Evolutionary conservation across 1,140 invertebrate genomes (phyloP).

Genomic region (Saccostrea glomerata): DNA sequence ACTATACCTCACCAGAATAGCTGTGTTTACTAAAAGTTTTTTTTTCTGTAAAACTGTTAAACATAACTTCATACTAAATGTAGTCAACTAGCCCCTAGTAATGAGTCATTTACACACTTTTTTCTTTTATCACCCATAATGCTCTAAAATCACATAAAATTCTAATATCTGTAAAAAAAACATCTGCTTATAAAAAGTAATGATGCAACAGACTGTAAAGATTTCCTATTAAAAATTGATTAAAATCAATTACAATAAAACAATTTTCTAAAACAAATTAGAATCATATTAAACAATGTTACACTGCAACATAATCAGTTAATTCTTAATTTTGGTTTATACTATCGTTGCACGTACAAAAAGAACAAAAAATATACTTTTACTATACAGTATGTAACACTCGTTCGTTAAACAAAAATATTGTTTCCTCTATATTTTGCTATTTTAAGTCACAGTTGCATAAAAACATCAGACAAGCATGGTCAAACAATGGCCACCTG

Average conservation of each 20-base stretch:
- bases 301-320: constrained; percentile 8
- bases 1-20: not conserved
- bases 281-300: not conserved
- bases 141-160: not conserved
- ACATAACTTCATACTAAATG: not conserved
- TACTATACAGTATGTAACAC: not conserved
- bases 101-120: not conserved
- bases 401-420: not conserved
- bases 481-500: constrained; percentile 4
- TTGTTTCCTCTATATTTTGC: not conserved
- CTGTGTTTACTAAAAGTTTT: not conserved
- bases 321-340: constrained; percentile 10
- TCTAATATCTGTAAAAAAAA: constrained; percentile 15
- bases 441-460: constrained; percentile 8
- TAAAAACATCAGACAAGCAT: constrained; percentile 13
- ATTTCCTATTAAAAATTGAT: constrained; percentile 13
- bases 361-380: constrained; percentile 23
- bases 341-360: constrained; percentile 26
- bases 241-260: not conserved
- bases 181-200: not conserved
- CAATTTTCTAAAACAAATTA: not conserved
- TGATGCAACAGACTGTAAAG: constrained; percentile 16
- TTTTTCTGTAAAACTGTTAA: not conserved
- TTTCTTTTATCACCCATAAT: not conserved
- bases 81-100: not conserved